Conservation (phyloP, 2,113 vertebrate species). For the Hemibagrus wyckioides region DNA sequence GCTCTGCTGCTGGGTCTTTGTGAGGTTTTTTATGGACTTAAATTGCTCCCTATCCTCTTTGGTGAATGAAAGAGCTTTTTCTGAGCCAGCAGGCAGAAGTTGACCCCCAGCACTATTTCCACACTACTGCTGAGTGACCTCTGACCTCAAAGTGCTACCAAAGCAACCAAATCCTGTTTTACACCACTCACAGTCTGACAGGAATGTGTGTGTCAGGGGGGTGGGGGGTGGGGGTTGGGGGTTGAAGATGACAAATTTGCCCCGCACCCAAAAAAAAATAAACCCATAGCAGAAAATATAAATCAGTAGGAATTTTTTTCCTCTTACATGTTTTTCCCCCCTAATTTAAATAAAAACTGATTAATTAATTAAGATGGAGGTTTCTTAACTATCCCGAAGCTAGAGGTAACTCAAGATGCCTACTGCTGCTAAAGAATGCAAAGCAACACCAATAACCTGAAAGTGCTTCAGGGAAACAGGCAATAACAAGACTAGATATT, state of each 20-base stretch:
- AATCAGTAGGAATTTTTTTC: no score
- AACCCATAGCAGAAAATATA: not conserved
- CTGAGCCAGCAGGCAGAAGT: constrained; percentile 40
- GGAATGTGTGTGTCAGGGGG: not conserved
- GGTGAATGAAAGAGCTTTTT: constrained; percentile 48
- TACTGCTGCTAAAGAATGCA: not conserved
- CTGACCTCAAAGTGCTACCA: constrained; percentile 35
- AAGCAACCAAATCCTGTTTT: constrained; percentile 50
- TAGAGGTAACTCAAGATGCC: not conserved
- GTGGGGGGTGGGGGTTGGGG: not conserved
- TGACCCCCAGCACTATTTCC: constrained; percentile 36
- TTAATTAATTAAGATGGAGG: not conserved
- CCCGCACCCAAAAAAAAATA: constrained; percentile 2
- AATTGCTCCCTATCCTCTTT: constrained; percentile 36
- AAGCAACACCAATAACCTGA: not conserved
- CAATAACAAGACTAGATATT: not conserved
- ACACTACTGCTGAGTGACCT: constrained; percentile 46
- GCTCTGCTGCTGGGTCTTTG: constrained; percentile 38
- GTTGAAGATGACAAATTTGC: constrained; percentile 24
- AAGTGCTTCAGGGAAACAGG: not conserved
- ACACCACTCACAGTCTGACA: constrained; percentile 41
- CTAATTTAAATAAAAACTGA: not conserved
- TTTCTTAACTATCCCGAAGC: constrained; percentile 17
- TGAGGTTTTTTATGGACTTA: constrained; percentile 45
- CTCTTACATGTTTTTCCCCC: not conserved